These are phyloP conservation scores for Bostrychus sinensis DNA, from an alignment of 2,113 vertebrate genomes.

Conservation along the genomic window DNA sequence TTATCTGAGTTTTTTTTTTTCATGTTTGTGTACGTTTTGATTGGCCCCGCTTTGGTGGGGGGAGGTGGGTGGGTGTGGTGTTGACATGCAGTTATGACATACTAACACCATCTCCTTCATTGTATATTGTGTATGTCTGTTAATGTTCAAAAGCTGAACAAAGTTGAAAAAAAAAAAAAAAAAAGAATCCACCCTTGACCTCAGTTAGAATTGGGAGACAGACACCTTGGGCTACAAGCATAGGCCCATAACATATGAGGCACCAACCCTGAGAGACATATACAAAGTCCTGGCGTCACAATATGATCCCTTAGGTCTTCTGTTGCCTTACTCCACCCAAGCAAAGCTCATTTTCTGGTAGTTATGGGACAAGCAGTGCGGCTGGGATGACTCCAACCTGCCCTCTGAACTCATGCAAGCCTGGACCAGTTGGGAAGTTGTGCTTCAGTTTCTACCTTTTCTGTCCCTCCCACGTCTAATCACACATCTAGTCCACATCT, in stretches of 20 bases:
- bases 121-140: too few relatives aligned
- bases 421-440: conserved; percentile 21
- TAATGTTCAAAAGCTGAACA: too few relatives aligned
- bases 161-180: too few relatives aligned
- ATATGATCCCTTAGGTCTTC: conserved; percentile 26
- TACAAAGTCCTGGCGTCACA: conserved; percentile 9
- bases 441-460: neutral
- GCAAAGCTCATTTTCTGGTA: conserved; percentile 12
- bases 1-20: too few relatives aligned
- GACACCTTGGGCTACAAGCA: conserved; percentile 13
- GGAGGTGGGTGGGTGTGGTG: too few relatives aligned
- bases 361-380: conserved; percentile 11
- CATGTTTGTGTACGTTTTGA: too few relatives aligned
- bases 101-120: too few relatives aligned
- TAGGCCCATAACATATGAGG: neutral
- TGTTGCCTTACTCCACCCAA: conserved; percentile 16
- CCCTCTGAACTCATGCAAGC: neutral
- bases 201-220: conserved; percentile 21
- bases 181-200: conserved; percentile 17
- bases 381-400: conserved; percentile 11
- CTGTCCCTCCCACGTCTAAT: neutral
- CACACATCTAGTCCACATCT: conserved; percentile 11
- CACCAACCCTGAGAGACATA: conserved; percentile 6
- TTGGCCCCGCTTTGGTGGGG: too few relatives aligned
- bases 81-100: too few relatives aligned